Percentiles rank a stretch among this genome's conserved stretches.
Evolutionary conservation across 64 coral and sea anemone species (phyloP).

Genomic region (Orbicella faveolata): DNA sequence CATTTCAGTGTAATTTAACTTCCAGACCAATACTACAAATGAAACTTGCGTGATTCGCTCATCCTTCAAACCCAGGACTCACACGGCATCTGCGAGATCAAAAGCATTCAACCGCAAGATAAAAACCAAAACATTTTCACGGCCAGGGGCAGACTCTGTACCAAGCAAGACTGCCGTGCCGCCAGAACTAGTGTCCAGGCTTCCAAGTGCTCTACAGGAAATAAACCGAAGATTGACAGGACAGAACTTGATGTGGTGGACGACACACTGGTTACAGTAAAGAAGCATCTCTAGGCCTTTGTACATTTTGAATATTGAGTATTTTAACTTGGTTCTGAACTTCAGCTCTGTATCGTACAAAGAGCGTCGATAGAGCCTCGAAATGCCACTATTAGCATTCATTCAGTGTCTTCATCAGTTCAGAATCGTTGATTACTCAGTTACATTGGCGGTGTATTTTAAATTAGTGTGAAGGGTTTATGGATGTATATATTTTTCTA

Average conservation of each 20-base stretch:
- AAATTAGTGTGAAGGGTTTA: no score
- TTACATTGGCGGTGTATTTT: no score
- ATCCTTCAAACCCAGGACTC: neutral
- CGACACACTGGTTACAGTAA: conserved; percentile 5
- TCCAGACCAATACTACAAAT: neutral
- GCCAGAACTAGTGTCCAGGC: conserved; percentile 24
- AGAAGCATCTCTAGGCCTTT: no score
- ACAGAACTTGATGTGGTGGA: conserved; percentile 40
- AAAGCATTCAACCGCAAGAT: neutral
- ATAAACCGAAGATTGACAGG: conserved; percentile 38
- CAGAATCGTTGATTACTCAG: no score
- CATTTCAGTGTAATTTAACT: neutral
- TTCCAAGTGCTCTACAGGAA: conserved; percentile 36
- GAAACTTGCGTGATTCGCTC: neutral
- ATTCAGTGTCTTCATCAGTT: no score
- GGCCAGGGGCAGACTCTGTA: neutral
- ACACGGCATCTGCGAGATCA: neutral
- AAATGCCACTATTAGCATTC: no score
- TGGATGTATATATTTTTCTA: no score
- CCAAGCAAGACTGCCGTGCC: neutral
- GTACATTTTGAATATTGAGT: no score
- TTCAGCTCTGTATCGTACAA: no score
- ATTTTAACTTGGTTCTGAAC: no score
- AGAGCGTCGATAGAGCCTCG: no score
- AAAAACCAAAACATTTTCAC: conserved; percentile 14